Conservation (phyloP, 1,140 invertebrate genomes). For the Paralvinella palmiformis region DNA sequence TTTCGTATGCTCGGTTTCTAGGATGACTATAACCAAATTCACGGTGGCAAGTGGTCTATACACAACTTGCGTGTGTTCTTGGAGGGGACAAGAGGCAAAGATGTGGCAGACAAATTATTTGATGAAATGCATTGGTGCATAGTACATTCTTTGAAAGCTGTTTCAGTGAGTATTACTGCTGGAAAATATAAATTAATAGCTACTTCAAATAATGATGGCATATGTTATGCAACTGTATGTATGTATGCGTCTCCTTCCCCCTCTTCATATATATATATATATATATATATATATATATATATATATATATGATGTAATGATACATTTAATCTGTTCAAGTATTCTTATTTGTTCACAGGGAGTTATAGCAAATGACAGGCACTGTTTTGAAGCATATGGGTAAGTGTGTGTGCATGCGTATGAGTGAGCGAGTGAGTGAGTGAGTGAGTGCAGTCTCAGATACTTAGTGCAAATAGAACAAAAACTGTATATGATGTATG, state of each 20-base stretch:
- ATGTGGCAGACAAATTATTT: constrained; percentile 58
- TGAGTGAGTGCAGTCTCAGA: neutral
- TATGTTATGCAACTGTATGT: too few relatives aligned
- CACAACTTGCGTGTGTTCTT: constrained; percentile 84
- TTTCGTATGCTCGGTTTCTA: constrained; percentile 49
- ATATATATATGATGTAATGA: too few relatives aligned
- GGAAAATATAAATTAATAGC: constrained; percentile 2
- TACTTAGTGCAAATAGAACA: neutral
- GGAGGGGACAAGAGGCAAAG: constrained; percentile 83
- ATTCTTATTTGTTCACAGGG: constrained; percentile 33
- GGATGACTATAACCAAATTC: constrained; percentile 90
- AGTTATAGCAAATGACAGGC: constrained; percentile 49
- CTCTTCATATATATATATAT: too few relatives aligned
- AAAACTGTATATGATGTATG: neutral
- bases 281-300: too few relatives aligned
- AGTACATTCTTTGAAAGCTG: constrained; percentile 68
- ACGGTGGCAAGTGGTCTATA: constrained; percentile 90
- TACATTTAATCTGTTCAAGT: too few relatives aligned
- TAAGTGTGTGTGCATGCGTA: constrained; percentile 26
- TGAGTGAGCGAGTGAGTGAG: too few relatives aligned
- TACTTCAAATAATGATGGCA: too few relatives aligned
- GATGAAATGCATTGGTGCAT: constrained; percentile 74
- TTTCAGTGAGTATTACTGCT: constrained; percentile 52
- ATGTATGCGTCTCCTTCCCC: too few relatives aligned
- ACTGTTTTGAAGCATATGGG: constrained; percentile 52